These are phyloP conservation scores for Elgonia sp. DNA, from an alignment of 2,888 invertebrate species.

Conservation along the genomic window DNA sequence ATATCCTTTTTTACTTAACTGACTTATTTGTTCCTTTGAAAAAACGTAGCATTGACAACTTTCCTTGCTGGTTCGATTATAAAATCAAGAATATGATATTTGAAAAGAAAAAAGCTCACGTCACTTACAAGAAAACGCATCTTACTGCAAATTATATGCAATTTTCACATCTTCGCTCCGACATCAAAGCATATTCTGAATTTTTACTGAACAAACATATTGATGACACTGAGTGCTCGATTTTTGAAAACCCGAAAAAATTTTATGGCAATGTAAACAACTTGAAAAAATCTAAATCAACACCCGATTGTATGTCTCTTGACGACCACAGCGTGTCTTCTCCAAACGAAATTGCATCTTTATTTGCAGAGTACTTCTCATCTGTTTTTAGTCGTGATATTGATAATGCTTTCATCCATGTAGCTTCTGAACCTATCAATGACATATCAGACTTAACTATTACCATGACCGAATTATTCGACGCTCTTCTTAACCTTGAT, in stretches of 20 bases:
- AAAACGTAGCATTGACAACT: too few relatives aligned
- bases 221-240: background rate
- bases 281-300: background rate
- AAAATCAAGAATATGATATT: too few relatives aligned
- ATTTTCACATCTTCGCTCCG: slow-evolving; percentile 5
- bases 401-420: too few relatives aligned
- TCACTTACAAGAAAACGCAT: slow-evolving; percentile 1
- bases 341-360: background rate
- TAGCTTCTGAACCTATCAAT: too few relatives aligned
- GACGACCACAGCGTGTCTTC: background rate
- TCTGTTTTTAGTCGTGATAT: background rate
- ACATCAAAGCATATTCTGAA: background rate
- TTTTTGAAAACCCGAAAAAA: background rate
- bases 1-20: too few relatives aligned
- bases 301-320: background rate
- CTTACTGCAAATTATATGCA: background rate
- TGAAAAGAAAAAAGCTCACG: slow-evolving; percentile 5
- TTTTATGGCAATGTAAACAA: slow-evolving; percentile 8
- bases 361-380: background rate
- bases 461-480: background rate
- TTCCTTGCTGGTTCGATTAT: too few relatives aligned
- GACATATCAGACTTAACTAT: background rate
- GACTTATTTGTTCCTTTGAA: too few relatives aligned
- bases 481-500: background rate
- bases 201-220: background rate